phyloP scores from a whole-genome alignment of 2,113 vertebrate genomes.

The Protobothrops flavoviridis region DNA sequence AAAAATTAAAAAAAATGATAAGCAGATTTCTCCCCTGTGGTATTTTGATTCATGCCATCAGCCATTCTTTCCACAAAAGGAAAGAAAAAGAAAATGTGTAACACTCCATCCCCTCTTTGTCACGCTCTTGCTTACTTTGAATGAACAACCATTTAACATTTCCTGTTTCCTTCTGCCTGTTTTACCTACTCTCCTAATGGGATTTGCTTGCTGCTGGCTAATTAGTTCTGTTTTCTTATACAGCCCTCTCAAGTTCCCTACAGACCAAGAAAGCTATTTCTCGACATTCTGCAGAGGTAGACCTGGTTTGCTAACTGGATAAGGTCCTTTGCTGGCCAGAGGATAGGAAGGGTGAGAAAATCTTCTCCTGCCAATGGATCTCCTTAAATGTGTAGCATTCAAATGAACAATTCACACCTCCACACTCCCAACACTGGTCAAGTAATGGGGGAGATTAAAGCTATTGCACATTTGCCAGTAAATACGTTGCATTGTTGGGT shows the following conservation, averaged over 20 bases:
- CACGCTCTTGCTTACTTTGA: not conserved
- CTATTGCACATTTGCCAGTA: not conserved
- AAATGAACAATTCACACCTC: not conserved
- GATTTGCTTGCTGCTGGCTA: not conserved
- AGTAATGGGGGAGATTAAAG: too few species aligned
- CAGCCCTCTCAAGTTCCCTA: not conserved
- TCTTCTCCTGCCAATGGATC: not conserved
- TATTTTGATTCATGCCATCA: not conserved
- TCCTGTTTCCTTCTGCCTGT: not conserved
- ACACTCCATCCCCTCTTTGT: not conserved
- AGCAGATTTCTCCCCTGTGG: not conserved
- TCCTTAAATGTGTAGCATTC: not conserved
- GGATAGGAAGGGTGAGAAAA: rapidly evolving
- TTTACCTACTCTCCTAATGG: not conserved
- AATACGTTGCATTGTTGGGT: not conserved
- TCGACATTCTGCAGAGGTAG: not conserved
- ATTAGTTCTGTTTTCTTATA: not conserved
- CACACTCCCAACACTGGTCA: not conserved
- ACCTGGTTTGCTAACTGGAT: not conserved
- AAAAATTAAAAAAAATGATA: not conserved
- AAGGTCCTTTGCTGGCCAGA: not conserved
- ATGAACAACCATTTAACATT: not conserved
- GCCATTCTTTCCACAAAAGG: not conserved
- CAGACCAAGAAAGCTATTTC: not conserved
- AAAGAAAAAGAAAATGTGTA: not conserved